These are phyloP conservation scores for Holacanthus passer DNA, from an alignment of 2,113 vertebrate species.

Conservation along the genomic window DNA sequence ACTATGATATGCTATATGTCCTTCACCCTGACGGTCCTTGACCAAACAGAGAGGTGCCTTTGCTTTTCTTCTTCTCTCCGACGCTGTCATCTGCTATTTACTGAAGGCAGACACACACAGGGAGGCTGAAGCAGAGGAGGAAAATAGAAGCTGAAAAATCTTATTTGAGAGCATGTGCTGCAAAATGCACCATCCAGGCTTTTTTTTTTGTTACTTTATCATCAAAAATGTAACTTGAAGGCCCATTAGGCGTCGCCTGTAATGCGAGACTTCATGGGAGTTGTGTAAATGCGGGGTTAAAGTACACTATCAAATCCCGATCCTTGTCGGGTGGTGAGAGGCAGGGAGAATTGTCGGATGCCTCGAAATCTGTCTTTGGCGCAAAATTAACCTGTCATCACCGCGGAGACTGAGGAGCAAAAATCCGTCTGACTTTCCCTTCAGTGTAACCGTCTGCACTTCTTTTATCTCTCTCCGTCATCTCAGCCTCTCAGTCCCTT, in stretches of 20 bases:
- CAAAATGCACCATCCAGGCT: constrained; percentile 32
- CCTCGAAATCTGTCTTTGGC: constrained; percentile 50
- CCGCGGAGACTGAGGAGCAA: constrained; percentile 32
- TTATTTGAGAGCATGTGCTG: constrained; percentile 6
- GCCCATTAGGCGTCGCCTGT: constrained; percentile 1
- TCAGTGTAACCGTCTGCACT: constrained; percentile 51
- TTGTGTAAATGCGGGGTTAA: constrained; percentile 49
- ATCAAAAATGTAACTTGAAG: constrained; percentile 31
- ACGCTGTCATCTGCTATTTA: constrained; percentile 67
- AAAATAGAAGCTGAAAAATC: constrained; percentile 13
- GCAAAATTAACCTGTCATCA: constrained; percentile 72
- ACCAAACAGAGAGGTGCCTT: constrained; percentile 78
- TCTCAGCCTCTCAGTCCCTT: constrained; percentile 60
- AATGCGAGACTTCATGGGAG: constrained; percentile 28
- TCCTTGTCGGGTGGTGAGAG: constrained; percentile 59
- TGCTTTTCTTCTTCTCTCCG: constrained; percentile 43
- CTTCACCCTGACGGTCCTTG: constrained; percentile 85
- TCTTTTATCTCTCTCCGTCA: constrained; percentile 49
- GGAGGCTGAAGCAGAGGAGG: constrained; percentile 26
- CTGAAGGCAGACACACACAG: constrained; percentile 35
- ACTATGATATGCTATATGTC: constrained; percentile 85
- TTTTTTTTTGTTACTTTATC: constrained; percentile 11
- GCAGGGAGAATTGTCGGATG: constrained; percentile 42
- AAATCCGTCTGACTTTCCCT: constrained; percentile 55
- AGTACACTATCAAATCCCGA: constrained; percentile 57